Evolutionary conservation across 2,888 invertebrate genomes (phyloP).

Genomic region (Lasioglossum morio): DNA sequence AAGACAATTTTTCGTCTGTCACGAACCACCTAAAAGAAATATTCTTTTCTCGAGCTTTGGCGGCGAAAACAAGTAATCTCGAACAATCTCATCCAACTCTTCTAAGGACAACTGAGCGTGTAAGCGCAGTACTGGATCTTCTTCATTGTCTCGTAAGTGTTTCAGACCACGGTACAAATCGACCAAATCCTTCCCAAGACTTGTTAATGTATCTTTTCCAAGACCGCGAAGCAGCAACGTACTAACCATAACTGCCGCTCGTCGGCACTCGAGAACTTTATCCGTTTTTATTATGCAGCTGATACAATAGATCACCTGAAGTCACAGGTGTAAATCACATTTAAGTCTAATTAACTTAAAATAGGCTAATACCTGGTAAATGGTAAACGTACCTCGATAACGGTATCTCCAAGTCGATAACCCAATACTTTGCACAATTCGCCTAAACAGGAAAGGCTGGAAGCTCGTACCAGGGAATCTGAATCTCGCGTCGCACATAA

Average conservation of each 20-base stretch:
- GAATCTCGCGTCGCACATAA: conserved; percentile 89
- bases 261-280: conserved; percentile 89
- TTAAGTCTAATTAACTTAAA: neutral
- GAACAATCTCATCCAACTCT: conserved; percentile 90
- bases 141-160: conserved; percentile 87
- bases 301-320: conserved; percentile 90
- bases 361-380: neutral
- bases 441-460: conserved; percentile 93
- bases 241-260: conserved; percentile 92
- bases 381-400: conserved; percentile 88
- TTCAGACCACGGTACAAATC: conserved; percentile 91
- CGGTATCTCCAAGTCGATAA: conserved; percentile 89
- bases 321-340: conserved; percentile 3
- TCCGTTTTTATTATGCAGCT: conserved; percentile 90
- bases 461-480: conserved; percentile 91
- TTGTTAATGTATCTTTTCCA: conserved; percentile 88
- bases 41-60: conserved; percentile 87
- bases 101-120: conserved; percentile 92
- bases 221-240: conserved; percentile 91
- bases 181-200: conserved; percentile 88
- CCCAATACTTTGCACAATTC: conserved; percentile 91
- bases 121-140: conserved; percentile 89
- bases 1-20: neutral
- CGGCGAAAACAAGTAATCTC: conserved; percentile 87
- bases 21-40: conserved; percentile 53